These are phyloP conservation scores for Neodiprion fabricii DNA, from an alignment of 1,140 invertebrate genomes.

Conservation along the genomic window DNA sequence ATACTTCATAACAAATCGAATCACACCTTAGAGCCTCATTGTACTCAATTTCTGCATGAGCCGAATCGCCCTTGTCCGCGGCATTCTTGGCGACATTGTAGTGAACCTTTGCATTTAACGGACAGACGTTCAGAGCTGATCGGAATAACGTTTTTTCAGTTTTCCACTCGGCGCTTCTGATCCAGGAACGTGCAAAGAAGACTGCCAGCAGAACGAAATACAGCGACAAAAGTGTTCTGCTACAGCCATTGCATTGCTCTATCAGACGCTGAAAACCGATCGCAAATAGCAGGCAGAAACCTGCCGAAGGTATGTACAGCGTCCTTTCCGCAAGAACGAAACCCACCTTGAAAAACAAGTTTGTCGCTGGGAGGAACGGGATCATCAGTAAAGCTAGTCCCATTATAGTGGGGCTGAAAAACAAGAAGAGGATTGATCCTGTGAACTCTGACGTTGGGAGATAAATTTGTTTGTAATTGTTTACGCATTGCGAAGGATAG, in stretches of 20 bases:
- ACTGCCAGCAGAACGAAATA: conserved; percentile 59
- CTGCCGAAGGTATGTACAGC: conserved; percentile 86
- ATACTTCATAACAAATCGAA: not conserved
- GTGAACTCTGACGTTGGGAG: not conserved
- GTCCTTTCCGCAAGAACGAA: conserved; percentile 91
- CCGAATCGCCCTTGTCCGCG: conserved; percentile 74
- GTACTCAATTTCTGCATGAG: conserved; percentile 80
- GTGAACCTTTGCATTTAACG: conserved; percentile 93
- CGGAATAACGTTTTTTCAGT: conserved; percentile 76
- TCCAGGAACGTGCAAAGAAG: conserved; percentile 70
- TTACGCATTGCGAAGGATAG: too few relatives aligned
- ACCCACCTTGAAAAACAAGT: conserved; percentile 89
- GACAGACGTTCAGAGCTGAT: conserved; percentile 79
- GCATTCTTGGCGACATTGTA: conserved; percentile 93
- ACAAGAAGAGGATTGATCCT: not conserved
- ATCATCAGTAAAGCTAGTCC: conserved; percentile 76
- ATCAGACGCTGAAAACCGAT: conserved; percentile 67
- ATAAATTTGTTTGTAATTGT: not conserved
- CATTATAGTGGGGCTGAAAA: conserved; percentile 67
- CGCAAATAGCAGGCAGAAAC: conserved; percentile 79
- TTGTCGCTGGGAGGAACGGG: conserved; percentile 91
- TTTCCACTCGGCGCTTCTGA: conserved; percentile 81
- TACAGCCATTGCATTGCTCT: conserved; percentile 25
- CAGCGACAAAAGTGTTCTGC: conserved; percentile 44
- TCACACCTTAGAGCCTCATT: conserved; percentile 75